These are phyloP conservation scores for Zaprionus tsacasi DNA, from an alignment of 1,140 invertebrate species.

Conservation along the genomic window DNA sequence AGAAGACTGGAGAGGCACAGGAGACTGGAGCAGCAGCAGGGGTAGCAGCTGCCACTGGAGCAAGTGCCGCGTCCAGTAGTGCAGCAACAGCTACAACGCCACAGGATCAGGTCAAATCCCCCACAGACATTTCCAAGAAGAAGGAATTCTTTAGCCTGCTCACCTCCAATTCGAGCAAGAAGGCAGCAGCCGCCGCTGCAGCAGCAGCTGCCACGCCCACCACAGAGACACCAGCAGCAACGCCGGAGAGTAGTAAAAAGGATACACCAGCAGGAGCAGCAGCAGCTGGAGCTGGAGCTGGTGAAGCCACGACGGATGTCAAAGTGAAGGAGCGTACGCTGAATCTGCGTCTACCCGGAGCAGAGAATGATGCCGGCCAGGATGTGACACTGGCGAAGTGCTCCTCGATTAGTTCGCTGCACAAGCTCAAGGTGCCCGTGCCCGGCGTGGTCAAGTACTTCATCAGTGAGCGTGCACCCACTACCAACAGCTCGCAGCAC, in stretches of 20 bases:
- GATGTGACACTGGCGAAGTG: constrained; percentile 62
- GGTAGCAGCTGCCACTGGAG: not conserved
- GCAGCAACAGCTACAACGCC: constrained; percentile 8
- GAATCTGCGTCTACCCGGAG: constrained; percentile 67
- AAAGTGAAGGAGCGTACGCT: constrained; percentile 68
- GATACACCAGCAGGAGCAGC: not conserved
- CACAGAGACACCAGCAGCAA: not conserved
- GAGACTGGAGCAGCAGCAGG: constrained; percentile 12
- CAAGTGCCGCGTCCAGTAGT: constrained; percentile 21
- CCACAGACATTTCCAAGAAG: constrained; percentile 80
- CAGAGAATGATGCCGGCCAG: constrained; percentile 30
- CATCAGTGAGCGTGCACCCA: constrained; percentile 68
- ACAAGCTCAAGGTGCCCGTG: constrained; percentile 78
- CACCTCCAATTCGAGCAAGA: constrained; percentile 77
- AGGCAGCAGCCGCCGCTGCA: constrained; percentile 71
- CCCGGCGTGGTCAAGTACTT: constrained; percentile 83
- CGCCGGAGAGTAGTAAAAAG: not conserved
- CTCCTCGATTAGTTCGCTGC: constrained; percentile 72
- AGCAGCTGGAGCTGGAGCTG: no score
- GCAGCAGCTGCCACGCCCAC: constrained; percentile 58
- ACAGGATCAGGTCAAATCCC: constrained; percentile 73
- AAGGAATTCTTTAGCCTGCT: constrained; percentile 82
- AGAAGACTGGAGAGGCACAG: constrained; percentile 61
- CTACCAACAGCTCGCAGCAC: constrained; percentile 55
- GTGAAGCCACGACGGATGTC: constrained; percentile 7